These are phyloP conservation scores for Epinotia nisella DNA, from an alignment of 2,888 invertebrate genomes.

Conservation along the genomic window DNA sequence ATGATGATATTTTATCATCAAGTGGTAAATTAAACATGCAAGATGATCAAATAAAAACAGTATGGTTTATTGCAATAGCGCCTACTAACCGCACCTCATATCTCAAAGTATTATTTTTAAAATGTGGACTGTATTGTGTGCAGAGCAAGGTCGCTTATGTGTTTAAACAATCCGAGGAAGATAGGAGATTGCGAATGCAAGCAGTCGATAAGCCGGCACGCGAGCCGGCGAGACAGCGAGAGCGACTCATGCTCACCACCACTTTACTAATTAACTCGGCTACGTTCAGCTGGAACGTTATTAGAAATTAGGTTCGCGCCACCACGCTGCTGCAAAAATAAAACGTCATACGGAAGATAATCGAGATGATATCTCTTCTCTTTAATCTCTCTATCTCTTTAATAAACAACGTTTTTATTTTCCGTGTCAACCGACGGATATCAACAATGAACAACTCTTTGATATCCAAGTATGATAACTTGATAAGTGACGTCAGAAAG, in stretches of 20 bases:
- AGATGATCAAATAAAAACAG: conserved; percentile 41
- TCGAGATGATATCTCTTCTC: conserved; percentile 14
- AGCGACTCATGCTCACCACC: conserved; percentile 60
- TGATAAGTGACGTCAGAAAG: not conserved
- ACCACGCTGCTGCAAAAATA: conserved; percentile 42
- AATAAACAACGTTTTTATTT: conserved; percentile 12
- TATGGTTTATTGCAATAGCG: conserved; percentile 52
- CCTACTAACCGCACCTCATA: conserved; percentile 42
- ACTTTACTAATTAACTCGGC: conserved; percentile 74
- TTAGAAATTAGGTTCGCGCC: conserved; percentile 54
- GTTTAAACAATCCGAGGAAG: conserved; percentile 8
- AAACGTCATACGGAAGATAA: conserved; percentile 34
- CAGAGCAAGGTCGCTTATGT: not conserved
- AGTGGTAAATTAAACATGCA: conserved; percentile 29
- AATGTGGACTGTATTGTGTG: conserved; percentile 16
- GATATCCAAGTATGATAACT: conserved; percentile 6
- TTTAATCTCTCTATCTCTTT: too few species aligned
- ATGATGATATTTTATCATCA: conserved; percentile 28
- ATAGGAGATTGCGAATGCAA: conserved; percentile 17
- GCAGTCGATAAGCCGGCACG: conserved; percentile 49
- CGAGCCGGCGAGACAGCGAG: conserved; percentile 62
- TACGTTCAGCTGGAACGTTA: conserved; percentile 50
- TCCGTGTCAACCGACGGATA: conserved; percentile 5
- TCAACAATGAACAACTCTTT: conserved; percentile 11
- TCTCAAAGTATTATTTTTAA: not conserved